Conservation (phyloP, 2,113 vertebrate genomes). For the Ornithorhynchus anatinus region DNA sequence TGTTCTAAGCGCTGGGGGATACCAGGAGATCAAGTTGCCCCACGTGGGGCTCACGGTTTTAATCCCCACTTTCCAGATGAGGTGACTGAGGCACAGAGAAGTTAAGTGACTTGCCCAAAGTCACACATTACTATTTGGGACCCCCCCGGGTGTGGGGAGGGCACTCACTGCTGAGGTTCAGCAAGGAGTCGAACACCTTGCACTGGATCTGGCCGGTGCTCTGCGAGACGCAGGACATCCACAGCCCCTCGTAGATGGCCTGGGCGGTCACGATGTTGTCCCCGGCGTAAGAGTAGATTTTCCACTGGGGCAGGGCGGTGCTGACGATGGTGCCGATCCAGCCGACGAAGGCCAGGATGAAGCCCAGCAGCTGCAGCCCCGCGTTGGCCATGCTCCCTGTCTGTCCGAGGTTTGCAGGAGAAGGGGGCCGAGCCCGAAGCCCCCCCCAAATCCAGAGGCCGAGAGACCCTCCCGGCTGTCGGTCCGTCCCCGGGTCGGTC, state of each 20-base stretch:
- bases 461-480: background rate
- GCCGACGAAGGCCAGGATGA: constrained; percentile 80
- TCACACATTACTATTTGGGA: too few relatives aligned
- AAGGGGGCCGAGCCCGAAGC: background rate
- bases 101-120: too few relatives aligned
- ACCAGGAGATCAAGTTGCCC: too few relatives aligned
- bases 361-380: constrained; percentile 84
- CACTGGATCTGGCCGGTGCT: constrained; percentile 81
- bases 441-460: background rate
- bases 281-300: constrained; percentile 76
- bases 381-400: constrained; percentile 79
- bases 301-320: constrained; percentile 88
- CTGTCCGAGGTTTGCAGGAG: background rate
- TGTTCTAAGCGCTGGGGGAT: too few relatives aligned
- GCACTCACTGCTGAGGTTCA: constrained; percentile 83
- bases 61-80: too few relatives aligned
- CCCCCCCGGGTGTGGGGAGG: too few relatives aligned
- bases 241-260: constrained; percentile 85
- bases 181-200: constrained; percentile 76
- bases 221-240: constrained; percentile 89
- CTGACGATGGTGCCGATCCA: constrained; percentile 76
- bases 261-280: constrained; percentile 90
- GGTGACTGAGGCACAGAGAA: too few relatives aligned
- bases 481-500: background rate
- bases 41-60: too few relatives aligned